Evolutionary conservation across 2,888 invertebrate species (phyloP), one percentile per base, ranked within the genome.

Genomic region (Syritta pipiens): DNA sequence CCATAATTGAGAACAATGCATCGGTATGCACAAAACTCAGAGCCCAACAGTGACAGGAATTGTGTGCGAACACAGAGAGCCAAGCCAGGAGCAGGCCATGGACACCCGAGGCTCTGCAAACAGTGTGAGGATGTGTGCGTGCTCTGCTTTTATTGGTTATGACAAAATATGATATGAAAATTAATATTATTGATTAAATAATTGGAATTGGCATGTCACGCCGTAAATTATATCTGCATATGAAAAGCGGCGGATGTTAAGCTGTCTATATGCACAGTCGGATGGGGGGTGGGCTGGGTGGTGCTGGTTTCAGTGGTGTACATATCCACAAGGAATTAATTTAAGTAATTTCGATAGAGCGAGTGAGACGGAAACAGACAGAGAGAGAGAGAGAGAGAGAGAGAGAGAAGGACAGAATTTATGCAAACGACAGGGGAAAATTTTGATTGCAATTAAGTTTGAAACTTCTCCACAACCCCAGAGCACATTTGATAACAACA

Each of bases 121-220:
- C 30, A 40, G 30, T 42, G 42, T 42, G 44, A n/a, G 35, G 17
- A 14, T 48, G 40, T 60, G 40, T 3, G 4, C 19, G 85, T 85
- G 85, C 85, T 85, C 84, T 77, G 82, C 86, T 85, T 87, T 87
- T 88, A 88, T 88, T 87, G 88, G 85, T 85, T 85, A 83, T 87
- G 88, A 88, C 88, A 88, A 87, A 88, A 87, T 88, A 86, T 88
- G 87, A 88, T 88, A 87, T 85, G 87, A 87, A 88, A 88, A 88
- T 88, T 88, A 88, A 88, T 88, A 88, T 86, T 88, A 88, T 88
- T 88, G 88, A 88, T 88, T 88, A 87, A 87, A 87, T 88, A 88
- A 88, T 88, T 88, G 88, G 87, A 88, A 86, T 86, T 86, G 87
- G 86, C 86, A 85, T 86, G 86, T 85, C 84, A 82, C 82, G 60